These are phyloP conservation scores for Poeciliopsis retropinna DNA, from an alignment of 2,113 vertebrate genomes.

Conservation along the genomic window DNA sequence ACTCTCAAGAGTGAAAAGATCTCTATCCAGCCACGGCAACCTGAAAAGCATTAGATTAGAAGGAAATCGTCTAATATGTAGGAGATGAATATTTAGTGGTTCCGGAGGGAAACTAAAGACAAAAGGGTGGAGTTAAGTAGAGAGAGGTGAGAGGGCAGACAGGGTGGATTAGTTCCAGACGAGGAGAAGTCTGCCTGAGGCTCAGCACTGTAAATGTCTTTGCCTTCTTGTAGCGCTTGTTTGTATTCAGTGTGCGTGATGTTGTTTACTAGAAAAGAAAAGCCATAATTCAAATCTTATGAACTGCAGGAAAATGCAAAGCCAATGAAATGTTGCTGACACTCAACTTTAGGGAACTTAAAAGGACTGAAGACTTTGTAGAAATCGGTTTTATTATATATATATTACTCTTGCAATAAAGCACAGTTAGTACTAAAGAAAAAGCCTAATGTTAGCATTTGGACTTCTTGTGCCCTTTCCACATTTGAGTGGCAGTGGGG, in stretches of 20 bases:
- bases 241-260: not conserved
- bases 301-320: no score
- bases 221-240: not conserved
- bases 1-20: not conserved
- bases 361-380: no score
- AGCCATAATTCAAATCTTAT: no score
- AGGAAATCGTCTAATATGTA: slow-evolving; percentile 5
- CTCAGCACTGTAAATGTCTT: not conserved
- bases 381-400: no score
- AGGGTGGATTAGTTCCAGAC: slow-evolving; percentile 19
- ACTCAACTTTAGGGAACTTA: no score
- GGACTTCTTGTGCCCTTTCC: no score
- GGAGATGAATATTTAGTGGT: slow-evolving; percentile 8
- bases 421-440: no score
- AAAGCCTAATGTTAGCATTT: no score
- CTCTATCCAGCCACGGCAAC: not conserved
- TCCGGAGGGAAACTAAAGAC: not conserved
- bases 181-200: slow-evolving; percentile 2
- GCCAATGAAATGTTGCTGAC: no score
- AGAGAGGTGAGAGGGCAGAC: not conserved
- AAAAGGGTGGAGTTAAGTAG: not conserved
- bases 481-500: no score
- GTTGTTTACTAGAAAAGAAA: no score
- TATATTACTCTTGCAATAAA: no score
- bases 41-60: slow-evolving; percentile 7